Conservation (phyloP, 2,888 invertebrate species). For the Sinotaia quadrata region DNA sequence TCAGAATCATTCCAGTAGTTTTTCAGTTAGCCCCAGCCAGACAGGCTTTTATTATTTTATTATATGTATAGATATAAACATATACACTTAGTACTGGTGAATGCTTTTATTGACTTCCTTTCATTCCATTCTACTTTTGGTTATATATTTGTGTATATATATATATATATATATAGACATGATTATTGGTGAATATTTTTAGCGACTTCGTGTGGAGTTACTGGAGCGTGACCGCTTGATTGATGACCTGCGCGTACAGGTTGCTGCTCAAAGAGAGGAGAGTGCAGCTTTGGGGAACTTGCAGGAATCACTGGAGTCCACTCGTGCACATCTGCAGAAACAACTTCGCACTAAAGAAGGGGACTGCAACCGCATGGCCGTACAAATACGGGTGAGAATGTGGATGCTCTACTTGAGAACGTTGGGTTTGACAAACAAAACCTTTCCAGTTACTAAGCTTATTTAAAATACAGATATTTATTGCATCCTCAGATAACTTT, state of each 20-base stretch:
- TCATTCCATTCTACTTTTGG: no score
- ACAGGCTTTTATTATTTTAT: no score
- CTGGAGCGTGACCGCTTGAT: conserved; percentile 57
- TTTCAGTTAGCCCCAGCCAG: no score
- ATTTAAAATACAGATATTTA: not conserved
- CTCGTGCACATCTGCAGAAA: conserved; percentile 70
- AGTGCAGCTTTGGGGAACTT: conserved; percentile 59
- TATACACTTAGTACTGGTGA: no score
- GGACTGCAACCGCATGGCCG: conserved; percentile 71
- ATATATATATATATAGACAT: no score
- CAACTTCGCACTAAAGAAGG: conserved; percentile 69
- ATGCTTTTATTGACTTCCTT: no score
- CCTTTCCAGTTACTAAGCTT: not conserved
- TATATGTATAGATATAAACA: no score
- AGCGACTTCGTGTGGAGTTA: conserved; percentile 52
- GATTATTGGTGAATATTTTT: no score
- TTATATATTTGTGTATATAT: no score
- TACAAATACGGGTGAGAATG: conserved; percentile 66
- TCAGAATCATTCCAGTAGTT: no score
- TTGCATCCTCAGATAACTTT: not conserved
- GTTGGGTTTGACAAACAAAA: no score
- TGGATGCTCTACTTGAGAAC: not conserved
- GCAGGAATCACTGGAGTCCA: conserved; percentile 67
- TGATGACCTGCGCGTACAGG: conserved; percentile 53
- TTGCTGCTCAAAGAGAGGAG: conserved; percentile 66